A percentile compares a stretch with the other conserved stretches of the same genome.
phyloP scores from a whole-genome alignment of 1,140 invertebrate species.

The Drosophila albomicans region DNA sequence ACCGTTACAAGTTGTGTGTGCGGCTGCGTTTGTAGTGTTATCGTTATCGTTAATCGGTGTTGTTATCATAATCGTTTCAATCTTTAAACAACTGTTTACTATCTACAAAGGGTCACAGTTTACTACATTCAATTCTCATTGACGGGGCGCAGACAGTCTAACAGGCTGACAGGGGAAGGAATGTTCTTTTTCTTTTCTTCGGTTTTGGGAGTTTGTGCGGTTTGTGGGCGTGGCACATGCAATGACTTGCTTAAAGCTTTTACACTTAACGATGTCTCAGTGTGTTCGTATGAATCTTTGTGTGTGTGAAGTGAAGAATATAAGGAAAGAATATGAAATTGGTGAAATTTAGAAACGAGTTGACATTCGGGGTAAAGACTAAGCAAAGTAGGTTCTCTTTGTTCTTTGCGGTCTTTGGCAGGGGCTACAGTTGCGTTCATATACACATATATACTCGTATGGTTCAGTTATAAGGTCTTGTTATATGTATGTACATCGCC shows the following conservation, averaged over 20 bases:
- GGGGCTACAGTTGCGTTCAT: conserved; percentile 80
- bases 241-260: conserved; percentile 79
- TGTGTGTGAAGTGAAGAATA: conserved; percentile 32
- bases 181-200: conserved; percentile 44
- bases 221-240: conserved; percentile 68
- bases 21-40: conserved; percentile 41
- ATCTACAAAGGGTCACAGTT: conserved; percentile 77
- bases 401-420: conserved; percentile 47
- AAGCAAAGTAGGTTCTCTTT: conserved; percentile 11
- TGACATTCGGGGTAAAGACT: conserved; percentile 11
- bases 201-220: conserved; percentile 20
- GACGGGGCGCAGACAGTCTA: conserved; percentile 33
- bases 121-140: conserved; percentile 62
- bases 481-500: conserved; percentile 80
- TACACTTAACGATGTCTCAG: conserved; percentile 35
- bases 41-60: conserved; percentile 45
- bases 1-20: conserved; percentile 61
- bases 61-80: conserved; percentile 44
- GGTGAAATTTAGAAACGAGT: conserved; percentile 22
- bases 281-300: conserved; percentile 15
- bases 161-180: conserved; percentile 41
- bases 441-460: conserved; percentile 65
- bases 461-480: conserved; percentile 64
- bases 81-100: conserved; percentile 68
- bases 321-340: background rate